Conservation (phyloP, 2,113 vertebrate species). For the Merops nubicus region DNA sequence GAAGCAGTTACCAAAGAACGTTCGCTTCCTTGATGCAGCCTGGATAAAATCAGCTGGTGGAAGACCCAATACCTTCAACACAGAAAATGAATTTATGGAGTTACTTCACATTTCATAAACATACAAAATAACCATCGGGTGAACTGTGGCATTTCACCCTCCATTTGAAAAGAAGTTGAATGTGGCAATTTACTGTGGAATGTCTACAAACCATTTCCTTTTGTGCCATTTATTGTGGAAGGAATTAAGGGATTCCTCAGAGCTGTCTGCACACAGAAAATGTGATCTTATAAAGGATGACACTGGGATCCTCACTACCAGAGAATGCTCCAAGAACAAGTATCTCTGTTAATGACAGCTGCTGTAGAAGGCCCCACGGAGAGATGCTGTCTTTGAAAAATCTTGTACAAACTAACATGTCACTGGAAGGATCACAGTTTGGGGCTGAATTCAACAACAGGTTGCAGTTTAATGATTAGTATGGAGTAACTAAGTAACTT, state of each 20-base stretch:
- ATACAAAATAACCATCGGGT: neutral
- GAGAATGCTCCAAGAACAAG: neutral
- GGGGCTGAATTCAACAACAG: neutral
- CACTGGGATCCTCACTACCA: neutral
- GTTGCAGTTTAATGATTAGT: neutral
- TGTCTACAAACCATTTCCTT: neutral
- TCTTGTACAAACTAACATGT: neutral
- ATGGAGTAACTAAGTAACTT: neutral
- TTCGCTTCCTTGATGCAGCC: conserved; percentile 83
- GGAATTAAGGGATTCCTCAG: neutral
- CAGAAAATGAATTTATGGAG: neutral
- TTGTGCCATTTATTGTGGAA: neutral
- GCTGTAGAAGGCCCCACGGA: neutral
- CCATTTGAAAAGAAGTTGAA: neutral
- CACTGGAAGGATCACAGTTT: neutral
- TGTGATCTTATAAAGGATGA: neutral
- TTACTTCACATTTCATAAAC: neutral
- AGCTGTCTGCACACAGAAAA: neutral
- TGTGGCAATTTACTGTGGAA: neutral
- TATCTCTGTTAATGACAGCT: neutral
- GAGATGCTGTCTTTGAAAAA: neutral
- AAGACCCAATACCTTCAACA: conserved; percentile 87
- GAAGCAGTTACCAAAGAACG: conserved; percentile 87
- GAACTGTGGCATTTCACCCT: neutral
- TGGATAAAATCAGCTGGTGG: conserved; percentile 88